Evolutionary conservation across 2,113 vertebrate genomes (phyloP), one percentile per base, ranked within the genome.

Genomic region (Salvelinus namaycush): DNA sequence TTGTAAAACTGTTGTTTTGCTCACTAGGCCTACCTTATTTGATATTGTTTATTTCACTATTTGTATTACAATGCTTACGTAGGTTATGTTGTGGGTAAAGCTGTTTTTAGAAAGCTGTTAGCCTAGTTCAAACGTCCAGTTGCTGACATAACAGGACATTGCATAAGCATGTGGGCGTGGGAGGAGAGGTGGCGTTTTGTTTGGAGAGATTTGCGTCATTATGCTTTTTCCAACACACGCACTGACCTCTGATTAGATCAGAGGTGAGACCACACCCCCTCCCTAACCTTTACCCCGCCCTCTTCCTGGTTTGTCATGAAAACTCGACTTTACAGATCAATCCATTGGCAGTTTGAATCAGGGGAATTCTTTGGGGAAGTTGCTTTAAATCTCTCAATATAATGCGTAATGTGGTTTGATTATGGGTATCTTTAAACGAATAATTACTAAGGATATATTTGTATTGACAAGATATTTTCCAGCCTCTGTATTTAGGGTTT

Each of bases 131-230:
- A 67, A 70, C 68, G 44, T 29, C 18, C 18, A 16, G 51, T 54
- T 54, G 71, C 12, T 72, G 71, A 72, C 71, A 60, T 57, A 59
- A 59, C 71, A 72, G 71, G 6, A 72, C 27, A 72, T 72, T n/a
- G 34, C 54, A 49, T 72, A 49, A 7, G 9, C 18, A 68, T 3
- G 16, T 18, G 16, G 27, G 4, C 0, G 31, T 3, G 67, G 16
- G 31, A 9, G 27, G 14, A 26, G 18, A 29, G 51, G 3, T 29
- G 67, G 67, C 14, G 14, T 7, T 18, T 57, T 57, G 5, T 16
- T 57, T 70, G 14, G 24, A 22, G 18, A 24, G 11, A 73, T 74
- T n/a, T 73, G 29, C 72, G 72, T 74, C 72, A 65, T 27, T 9
- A 9, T 60, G 12, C n/a, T 60, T 24, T 29, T 5, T 22, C 57